These are phyloP conservation scores for Tinamus major DNA, from an alignment of 2,797 vertebrate genomes.

Conservation along the genomic window DNA sequence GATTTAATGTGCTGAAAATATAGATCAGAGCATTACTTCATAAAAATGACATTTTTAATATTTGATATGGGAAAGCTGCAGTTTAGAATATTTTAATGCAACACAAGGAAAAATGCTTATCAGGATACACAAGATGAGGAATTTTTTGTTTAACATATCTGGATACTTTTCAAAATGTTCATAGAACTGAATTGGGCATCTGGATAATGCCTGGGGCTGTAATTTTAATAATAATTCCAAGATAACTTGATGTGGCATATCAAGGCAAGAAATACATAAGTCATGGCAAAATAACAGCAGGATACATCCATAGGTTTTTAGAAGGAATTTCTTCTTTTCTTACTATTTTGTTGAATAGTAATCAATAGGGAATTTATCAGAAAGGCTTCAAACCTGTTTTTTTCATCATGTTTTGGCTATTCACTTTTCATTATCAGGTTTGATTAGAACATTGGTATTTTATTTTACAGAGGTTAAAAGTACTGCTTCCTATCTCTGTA, in stretches of 20 bases:
- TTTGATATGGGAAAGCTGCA: neutral
- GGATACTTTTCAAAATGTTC: conserved; percentile 23
- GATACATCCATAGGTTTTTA: neutral
- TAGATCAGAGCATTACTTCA: neutral
- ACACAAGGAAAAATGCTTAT: neutral
- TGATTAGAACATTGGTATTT: neutral
- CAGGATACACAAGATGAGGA: neutral
- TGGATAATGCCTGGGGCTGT: conserved; percentile 48
- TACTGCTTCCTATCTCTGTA: neutral
- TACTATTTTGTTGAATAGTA: neutral
- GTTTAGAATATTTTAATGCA: neutral
- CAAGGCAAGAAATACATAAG: conserved; percentile 10
- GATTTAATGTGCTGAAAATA: neutral
- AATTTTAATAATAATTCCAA: conserved; percentile 64
- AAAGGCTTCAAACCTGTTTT: neutral
- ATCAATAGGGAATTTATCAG: neutral
- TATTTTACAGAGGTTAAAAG: neutral
- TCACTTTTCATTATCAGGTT: neutral
- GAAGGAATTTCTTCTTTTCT: neutral
- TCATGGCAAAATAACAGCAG: conserved; percentile 5
- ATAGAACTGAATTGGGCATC: conserved; percentile 29
- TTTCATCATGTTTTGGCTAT: neutral
- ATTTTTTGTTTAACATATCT: conserved; percentile 2
- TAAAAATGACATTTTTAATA: neutral
- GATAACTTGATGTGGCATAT: conserved; percentile 44